Evolutionary conservation across 2,888 invertebrate genomes (phyloP).

Genomic region (Tachina grossa): DNA sequence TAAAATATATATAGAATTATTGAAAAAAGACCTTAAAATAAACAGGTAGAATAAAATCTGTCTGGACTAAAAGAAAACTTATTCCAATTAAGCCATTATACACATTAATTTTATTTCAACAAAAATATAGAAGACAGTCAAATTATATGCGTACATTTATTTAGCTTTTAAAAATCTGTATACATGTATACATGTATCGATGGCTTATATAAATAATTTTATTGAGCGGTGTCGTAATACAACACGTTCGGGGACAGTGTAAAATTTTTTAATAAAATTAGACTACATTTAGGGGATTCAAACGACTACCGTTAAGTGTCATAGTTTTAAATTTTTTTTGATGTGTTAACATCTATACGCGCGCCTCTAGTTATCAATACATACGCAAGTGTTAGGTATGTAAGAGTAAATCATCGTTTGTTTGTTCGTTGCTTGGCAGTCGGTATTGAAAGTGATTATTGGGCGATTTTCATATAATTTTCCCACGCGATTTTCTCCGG

Average conservation of each 20-base stretch:
- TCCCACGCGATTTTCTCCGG: no score
- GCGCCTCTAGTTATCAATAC: no score
- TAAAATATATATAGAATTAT: conserved; percentile 13
- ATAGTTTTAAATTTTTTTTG: no score
- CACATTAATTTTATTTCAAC: background rate
- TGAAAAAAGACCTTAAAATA: conserved; percentile 10
- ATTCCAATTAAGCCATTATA: conserved; percentile 3
- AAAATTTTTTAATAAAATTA: background rate
- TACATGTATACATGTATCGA: background rate
- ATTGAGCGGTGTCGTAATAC: background rate
- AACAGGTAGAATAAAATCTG: conserved; percentile 26
- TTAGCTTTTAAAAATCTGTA: background rate
- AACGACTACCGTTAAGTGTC: no score
- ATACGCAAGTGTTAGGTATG: no score
- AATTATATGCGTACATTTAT: background rate
- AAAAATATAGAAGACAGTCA: background rate
- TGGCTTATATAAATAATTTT: background rate
- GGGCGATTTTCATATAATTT: no score
- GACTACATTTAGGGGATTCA: no score
- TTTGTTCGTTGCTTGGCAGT: no score
- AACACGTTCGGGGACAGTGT: background rate
- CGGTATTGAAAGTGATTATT: no score
- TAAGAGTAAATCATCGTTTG: no score
- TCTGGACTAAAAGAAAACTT: conserved; percentile 19
- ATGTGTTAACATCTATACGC: no score